Percentiles rank a stretch among this genome's conserved stretches.
phyloP scores from a whole-genome alignment of 2,113 vertebrate genomes.

The Egretta garzetta region DNA sequence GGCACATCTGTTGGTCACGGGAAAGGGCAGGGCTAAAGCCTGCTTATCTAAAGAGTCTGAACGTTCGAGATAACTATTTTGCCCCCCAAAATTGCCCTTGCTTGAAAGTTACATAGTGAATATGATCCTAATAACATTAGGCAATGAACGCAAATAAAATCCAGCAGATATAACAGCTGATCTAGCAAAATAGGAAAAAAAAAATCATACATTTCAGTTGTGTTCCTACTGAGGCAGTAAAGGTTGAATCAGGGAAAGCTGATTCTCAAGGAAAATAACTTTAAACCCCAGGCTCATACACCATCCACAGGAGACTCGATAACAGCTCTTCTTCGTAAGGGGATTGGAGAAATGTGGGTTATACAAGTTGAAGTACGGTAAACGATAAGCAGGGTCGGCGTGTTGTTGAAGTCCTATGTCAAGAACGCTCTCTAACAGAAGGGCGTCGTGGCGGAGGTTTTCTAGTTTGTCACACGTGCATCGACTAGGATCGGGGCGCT shows the following conservation, averaged over 20 bases:
- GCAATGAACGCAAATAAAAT: background rate
- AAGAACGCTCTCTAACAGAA: background rate
- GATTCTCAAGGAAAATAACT: background rate
- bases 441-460: fast-evolving
- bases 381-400: background rate
- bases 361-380: background rate
- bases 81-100: background rate
- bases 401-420: background rate
- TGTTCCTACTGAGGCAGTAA: background rate
- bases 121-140: background rate
- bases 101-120: background rate
- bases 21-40: conserved; percentile 54
- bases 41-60: conserved; percentile 51
- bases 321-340: background rate
- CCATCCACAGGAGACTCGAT: background rate
- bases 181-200: background rate
- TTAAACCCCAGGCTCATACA: background rate
- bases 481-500: background rate
- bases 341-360: background rate
- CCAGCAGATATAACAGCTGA: background rate
- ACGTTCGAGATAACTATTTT: conserved; percentile 12
- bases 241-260: background rate
- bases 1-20: background rate
- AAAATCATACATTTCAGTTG: background rate
- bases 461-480: background rate